A percentile compares a stretch with the other conserved stretches of the same genome.
Conservation (phyloP, 2,797 vertebrate genomes). For the Enteromius radiatus region DNA sequence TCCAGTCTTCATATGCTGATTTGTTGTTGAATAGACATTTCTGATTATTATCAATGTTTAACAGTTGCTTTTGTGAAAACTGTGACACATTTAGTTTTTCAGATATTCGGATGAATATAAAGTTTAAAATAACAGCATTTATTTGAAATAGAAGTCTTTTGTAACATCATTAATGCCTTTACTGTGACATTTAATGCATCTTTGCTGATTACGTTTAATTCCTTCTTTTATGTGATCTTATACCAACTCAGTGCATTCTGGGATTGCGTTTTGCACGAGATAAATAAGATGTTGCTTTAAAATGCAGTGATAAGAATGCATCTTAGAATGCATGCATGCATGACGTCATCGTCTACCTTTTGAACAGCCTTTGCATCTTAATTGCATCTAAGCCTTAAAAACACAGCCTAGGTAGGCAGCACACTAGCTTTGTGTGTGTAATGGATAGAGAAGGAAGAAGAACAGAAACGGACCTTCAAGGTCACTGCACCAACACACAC, state of each 20-base stretch:
- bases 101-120: neutral
- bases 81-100: too few species aligned
- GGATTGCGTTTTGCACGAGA: neutral
- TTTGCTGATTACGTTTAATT: neutral
- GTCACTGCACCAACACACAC: constrained; percentile 37
- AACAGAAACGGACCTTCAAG: constrained; percentile 22
- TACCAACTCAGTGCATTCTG: neutral
- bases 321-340: neutral
- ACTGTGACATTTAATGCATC: neutral
- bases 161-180: neutral
- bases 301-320: neutral
- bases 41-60: too few species aligned
- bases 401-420: neutral
- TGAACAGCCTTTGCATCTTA: constrained; percentile 14
- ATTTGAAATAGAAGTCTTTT: neutral
- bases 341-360: neutral
- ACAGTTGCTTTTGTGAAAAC: too few species aligned
- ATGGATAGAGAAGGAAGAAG: neutral
- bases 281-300: neutral
- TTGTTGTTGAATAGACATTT: neutral
- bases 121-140: neutral
- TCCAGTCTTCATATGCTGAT: neutral
- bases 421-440: neutral
- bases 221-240: neutral
- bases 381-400: neutral